A percentile compares a stretch with the other conserved stretches of the same genome.
phyloP scores from a whole-genome alignment of 1,140 invertebrate species.

The Dryas iulia region DNA sequence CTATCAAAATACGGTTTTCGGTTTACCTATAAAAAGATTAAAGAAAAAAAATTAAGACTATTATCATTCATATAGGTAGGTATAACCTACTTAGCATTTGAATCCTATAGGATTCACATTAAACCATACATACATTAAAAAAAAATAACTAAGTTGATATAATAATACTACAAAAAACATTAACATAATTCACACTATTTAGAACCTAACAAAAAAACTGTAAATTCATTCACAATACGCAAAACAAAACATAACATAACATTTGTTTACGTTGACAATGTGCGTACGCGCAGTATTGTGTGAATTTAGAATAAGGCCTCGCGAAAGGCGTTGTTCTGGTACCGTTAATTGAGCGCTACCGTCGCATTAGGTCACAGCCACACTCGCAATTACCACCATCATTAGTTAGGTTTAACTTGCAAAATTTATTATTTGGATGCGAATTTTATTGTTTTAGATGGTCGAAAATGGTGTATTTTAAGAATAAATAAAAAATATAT shows the following conservation, averaged over 20 bases:
- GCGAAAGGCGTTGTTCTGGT: constrained; percentile 53
- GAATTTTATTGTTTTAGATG: too few relatives aligned
- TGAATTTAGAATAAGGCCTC: constrained; percentile 56
- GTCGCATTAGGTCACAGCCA: constrained; percentile 43
- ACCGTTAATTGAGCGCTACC: constrained; percentile 69
- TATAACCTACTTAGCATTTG: too few relatives aligned
- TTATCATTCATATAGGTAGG: too few relatives aligned
- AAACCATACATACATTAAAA: too few relatives aligned
- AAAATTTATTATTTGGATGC: neutral
- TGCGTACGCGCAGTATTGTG: constrained; percentile 48
- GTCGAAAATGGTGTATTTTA: too few relatives aligned
- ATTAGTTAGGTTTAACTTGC: neutral
- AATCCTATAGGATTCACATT: too few relatives aligned
- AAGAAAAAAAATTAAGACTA: too few relatives aligned
- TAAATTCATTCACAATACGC: neutral
- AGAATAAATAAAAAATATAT: too few relatives aligned
- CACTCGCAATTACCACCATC: constrained; percentile 13
- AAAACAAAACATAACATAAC: constrained; percentile 27
- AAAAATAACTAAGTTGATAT: neutral
- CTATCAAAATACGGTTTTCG: too few relatives aligned
- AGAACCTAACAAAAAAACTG: neutral
- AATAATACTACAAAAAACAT: neutral
- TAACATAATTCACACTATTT: neutral
- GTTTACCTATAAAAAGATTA: too few relatives aligned
- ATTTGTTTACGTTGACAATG: constrained; percentile 43